Evolutionary conservation across 2,797 vertebrate species (phyloP).

Genomic region (Tympanoctomys barrerae): DNA sequence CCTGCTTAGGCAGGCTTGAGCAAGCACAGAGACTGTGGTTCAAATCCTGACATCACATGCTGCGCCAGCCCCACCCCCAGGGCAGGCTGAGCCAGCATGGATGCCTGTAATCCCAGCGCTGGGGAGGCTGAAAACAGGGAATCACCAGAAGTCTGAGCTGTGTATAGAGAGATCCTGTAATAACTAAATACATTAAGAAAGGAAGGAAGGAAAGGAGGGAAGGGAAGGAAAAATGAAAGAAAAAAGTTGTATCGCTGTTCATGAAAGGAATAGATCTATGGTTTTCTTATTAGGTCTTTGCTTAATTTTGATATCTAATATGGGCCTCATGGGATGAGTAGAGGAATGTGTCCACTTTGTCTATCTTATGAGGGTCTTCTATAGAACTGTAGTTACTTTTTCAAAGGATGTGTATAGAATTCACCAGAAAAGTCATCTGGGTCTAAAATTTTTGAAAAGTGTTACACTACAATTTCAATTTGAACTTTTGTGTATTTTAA

Average conservation of each 20-base stretch:
- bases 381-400: neutral
- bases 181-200: too few species aligned
- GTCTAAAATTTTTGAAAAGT: neutral
- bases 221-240: too few species aligned
- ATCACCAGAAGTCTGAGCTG: too few species aligned
- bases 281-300: neutral
- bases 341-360: neutral
- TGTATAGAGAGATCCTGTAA: too few species aligned
- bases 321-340: neutral
- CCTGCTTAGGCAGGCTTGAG: too few species aligned
- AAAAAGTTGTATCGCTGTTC: neutral
- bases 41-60: too few species aligned
- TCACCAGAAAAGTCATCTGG: neutral
- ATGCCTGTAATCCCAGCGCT: too few species aligned
- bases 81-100: too few species aligned
- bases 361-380: neutral
- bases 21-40: too few species aligned
- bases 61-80: too few species aligned
- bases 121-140: too few species aligned
- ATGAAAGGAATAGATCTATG: neutral
- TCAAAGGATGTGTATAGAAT: neutral
- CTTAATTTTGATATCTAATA: neutral
- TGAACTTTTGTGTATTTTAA: neutral
- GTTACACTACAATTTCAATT: neutral
- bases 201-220: too few species aligned